Base-by-base conservation (phyloP, 92 coral and sea anemone genomes). In the Zoanthus sansibaricus region DNA sequence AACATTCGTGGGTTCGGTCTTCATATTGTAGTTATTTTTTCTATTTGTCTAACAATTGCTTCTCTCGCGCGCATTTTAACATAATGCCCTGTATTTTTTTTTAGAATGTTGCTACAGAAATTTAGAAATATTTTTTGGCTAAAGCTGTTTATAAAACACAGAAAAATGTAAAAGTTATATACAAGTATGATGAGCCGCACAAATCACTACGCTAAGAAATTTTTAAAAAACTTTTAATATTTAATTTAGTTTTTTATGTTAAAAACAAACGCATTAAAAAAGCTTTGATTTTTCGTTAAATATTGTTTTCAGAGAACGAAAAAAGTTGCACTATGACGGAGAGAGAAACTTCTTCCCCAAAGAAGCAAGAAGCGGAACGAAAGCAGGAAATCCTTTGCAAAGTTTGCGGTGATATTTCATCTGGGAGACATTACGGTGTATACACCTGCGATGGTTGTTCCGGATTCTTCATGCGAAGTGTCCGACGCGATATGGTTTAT, bases 381-480 rank as follows among this genome's bases (percentile, higher is more conserved):
- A 97, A 97, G 61, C 93, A 94, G 76, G 99, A 97, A 67, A 93
- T 97, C 18, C 83, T 97, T 10, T 97, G 99, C 56, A 95, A 97
- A 83, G 99, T 97, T 0, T 97, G 99, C 64, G 99, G 99, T 11
- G 99, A 97, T 32, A 96, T 97, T 46, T 97, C 99, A 7, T 97
- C 99, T 1, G 99, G 99, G 0, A 84, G 99, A 5, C 99, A 97
- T 49, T 97, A 97, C 56, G 99, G 99, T 0, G 98, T 97, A 0
- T 95, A 97, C 55, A 97, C 99, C 0, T 97, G 99, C 58, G 99
- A 97, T 46, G 99, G 99, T 0, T 97, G 99, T 49, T 95, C 98
- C 16, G 99, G 99, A 0, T 97, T 97, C 46, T 97, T 97, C 83
- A 97, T 97, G 99, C 75, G 99, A 13, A 97, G 99, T 56, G 99